Evolutionary conservation across 1,140 invertebrate genomes (phyloP).

Genomic region (Musca domestica): DNA sequence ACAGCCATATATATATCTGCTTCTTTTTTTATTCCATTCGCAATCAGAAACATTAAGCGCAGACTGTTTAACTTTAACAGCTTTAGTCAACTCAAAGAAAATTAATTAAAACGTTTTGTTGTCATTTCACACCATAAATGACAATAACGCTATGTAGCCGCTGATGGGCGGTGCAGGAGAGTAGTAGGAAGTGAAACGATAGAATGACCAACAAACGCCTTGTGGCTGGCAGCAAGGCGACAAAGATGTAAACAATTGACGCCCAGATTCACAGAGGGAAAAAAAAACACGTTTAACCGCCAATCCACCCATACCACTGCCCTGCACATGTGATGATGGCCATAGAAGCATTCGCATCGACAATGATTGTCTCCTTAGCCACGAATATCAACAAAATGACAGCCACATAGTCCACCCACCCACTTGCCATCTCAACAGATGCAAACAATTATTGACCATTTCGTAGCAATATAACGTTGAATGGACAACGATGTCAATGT

Average conservation of each 20-base stretch:
- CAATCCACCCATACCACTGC: not conserved
- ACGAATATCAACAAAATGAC: slow-evolving; percentile 10
- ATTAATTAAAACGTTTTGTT: slow-evolving; percentile 31
- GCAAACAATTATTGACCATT: slow-evolving; percentile 18
- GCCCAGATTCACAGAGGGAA: slow-evolving; percentile 3
- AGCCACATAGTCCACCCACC: not conserved
- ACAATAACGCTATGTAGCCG: not conserved
- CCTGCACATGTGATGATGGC: not conserved
- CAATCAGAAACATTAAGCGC: not conserved
- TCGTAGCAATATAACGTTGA: not conserved
- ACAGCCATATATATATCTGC: not conserved
- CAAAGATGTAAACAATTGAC: slow-evolving; percentile 25
- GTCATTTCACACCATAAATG: slow-evolving; percentile 27
- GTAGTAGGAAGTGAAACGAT: no score
- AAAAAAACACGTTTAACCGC: not conserved
- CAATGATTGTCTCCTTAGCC: not conserved
- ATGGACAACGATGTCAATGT: slow-evolving; percentile 3
- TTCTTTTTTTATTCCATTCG: not conserved
- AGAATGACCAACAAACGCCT: not conserved
- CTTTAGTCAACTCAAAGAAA: slow-evolving; percentile 29
- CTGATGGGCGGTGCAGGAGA: no score
- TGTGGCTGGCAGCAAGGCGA: slow-evolving; percentile 11
- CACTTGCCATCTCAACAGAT: not conserved
- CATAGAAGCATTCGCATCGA: no score
- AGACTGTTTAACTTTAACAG: slow-evolving; percentile 24